These are phyloP conservation scores for Gandaritis pyraliata DNA, from an alignment of 2,888 invertebrate species.

Conservation along the genomic window DNA sequence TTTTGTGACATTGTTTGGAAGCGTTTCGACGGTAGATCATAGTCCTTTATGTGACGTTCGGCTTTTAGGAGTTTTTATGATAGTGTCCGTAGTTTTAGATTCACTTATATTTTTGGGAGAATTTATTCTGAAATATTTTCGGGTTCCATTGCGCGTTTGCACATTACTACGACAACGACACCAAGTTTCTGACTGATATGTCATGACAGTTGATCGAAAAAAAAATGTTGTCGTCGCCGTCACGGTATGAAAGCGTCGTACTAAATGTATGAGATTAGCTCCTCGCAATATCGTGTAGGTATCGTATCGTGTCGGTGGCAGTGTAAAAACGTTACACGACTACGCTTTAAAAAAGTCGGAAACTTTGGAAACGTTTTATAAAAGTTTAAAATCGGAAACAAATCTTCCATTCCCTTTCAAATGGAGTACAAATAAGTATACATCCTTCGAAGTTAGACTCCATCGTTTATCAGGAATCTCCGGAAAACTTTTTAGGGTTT, in stretches of 20 bases:
- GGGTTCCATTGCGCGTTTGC: background rate
- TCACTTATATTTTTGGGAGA: constrained; percentile 11
- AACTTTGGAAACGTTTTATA: too few species aligned
- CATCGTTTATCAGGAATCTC: constrained; percentile 77
- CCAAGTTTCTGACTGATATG: too few species aligned
- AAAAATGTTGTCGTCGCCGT: too few species aligned
- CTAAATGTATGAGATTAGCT: too few species aligned
- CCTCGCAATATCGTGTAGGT: too few species aligned
- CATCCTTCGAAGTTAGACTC: constrained; percentile 68
- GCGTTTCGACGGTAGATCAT: constrained; percentile 29
- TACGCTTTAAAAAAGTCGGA: too few species aligned
- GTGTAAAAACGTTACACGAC: too few species aligned
- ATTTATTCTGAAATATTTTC: background rate
- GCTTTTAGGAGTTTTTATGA: constrained; percentile 24
- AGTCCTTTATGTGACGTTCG: constrained; percentile 20
- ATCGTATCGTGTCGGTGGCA: too few species aligned
- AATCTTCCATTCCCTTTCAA: constrained; percentile 53
- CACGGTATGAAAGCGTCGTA: too few species aligned
- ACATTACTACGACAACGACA: too few species aligned
- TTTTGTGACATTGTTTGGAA: constrained; percentile 41
- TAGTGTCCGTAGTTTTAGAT: constrained; percentile 15
- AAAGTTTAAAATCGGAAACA: constrained; percentile 17
- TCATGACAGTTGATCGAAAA: too few species aligned
- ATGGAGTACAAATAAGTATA: constrained; percentile 75
- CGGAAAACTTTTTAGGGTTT: constrained; percentile 77